These are phyloP conservation scores for Laothoe populi DNA, from an alignment of 2,888 invertebrate species.

Conservation along the genomic window DNA sequence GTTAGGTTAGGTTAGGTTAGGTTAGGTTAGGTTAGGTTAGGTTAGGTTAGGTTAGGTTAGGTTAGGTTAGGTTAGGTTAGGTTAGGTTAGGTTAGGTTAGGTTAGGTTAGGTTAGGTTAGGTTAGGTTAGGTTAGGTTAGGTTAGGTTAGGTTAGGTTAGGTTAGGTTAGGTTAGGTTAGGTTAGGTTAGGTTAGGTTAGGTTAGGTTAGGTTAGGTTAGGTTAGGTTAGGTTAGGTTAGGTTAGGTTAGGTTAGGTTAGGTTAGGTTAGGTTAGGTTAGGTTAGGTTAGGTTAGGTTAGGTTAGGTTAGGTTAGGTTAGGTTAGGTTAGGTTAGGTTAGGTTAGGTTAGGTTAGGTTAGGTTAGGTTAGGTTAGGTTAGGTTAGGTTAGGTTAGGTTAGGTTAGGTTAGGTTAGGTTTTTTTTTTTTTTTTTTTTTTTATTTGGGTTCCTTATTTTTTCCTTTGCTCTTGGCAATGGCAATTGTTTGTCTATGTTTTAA, in stretches of 20 bases:
- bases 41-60: slow-evolving; percentile 36
- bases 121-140: too few species aligned
- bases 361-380: slow-evolving; percentile 36
- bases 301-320: slow-evolving; percentile 32
- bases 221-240: too few species aligned
- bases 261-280: too few species aligned
- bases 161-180: too few species aligned
- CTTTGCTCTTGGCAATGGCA: too few species aligned
- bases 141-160: too few species aligned
- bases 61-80: slow-evolving; percentile 35
- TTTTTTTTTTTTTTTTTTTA: not conserved
- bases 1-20: slow-evolving; percentile 32
- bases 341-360: slow-evolving; percentile 36
- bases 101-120: slow-evolving; percentile 35
- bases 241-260: too few species aligned
- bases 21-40: slow-evolving; percentile 32
- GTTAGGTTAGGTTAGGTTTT: slow-evolving; percentile 35
- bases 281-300: slow-evolving; percentile 32
- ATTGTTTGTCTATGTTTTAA: not conserved
- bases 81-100: slow-evolving; percentile 36
- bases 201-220: too few species aligned
- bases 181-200: too few species aligned
- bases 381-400: slow-evolving; percentile 35
- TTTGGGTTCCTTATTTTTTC: not conserved
- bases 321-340: slow-evolving; percentile 35